phyloP scores from a whole-genome alignment of 2,113 vertebrate species.

The Dermatemys mawii region DNA sequence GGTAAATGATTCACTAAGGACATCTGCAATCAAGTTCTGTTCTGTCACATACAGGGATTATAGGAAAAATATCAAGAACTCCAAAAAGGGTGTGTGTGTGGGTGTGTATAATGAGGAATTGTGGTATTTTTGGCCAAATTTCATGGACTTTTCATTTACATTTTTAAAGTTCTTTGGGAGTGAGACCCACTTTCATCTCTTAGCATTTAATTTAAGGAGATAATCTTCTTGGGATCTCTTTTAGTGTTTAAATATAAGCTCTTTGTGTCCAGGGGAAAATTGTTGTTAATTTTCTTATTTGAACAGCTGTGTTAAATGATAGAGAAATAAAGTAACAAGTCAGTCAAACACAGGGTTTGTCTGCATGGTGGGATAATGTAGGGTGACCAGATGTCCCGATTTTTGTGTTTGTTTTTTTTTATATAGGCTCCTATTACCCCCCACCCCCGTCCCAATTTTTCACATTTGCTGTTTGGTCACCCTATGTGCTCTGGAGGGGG shows the following conservation, averaged over 20 bases:
- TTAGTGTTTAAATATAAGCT: neutral
- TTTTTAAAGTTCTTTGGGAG: neutral
- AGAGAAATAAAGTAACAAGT: neutral
- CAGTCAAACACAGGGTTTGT: neutral
- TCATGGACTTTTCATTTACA: neutral
- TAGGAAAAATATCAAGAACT: neutral
- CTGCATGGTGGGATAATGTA: neutral
- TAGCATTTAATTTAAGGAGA: neutral
- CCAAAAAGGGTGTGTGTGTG: neutral
- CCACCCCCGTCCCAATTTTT: too few species aligned
- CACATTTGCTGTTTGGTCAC: too few species aligned
- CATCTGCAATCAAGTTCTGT: neutral
- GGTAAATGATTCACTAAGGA: neutral
- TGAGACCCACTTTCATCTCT: accelerated
- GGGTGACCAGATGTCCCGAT: too few species aligned
- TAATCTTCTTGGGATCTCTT: neutral
- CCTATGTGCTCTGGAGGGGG: neutral
- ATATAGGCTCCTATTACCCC: too few species aligned
- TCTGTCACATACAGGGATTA: neutral
- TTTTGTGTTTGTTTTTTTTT: too few species aligned
- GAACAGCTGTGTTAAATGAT: neutral
- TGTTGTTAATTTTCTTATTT: neutral
- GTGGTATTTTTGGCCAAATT: neutral
- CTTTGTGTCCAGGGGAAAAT: neutral
- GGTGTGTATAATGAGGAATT: accelerated